Evolutionary conservation across 2,113 vertebrate species (phyloP), one percentile per base, ranked within the genome.

Genomic region (Peromyscus californicus): DNA sequence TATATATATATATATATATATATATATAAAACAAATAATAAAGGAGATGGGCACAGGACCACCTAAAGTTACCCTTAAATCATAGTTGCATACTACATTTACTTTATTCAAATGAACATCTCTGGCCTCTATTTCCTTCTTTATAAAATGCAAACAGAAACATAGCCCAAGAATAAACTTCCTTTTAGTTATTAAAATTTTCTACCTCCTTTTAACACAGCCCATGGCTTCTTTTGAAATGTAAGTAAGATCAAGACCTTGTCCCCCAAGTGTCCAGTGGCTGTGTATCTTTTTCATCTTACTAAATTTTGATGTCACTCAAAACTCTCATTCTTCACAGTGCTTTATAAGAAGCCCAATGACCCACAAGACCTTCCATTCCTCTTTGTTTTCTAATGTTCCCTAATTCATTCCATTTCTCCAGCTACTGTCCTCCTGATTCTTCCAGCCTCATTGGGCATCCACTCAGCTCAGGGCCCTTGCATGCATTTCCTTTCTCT

Each of bases 401-500:
- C 39, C 33, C 33, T 65, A 0, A 4, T 29, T 13, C 3, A 19
- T 31, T 13, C 8, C 4, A 3, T 5, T 57, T 48, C 26, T 59
- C 13, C 1, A 31, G 29, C 8, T 10, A 16, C 36, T 26, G 31
- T 26, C 4, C 63, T n/a, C 22, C 17, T 51, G 57, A 48, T 54
- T 0, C 63, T 91, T 29, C 74, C 39, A 31, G 51, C 39, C 67
- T 57, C 19, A 45, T 0, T 33, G 29, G n/a, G 22, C 6, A 89
- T 3, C n/a, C 2, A 51, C 1, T 24, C 0, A 7, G 5, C 39
- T 33, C 67, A 36, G 22, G 63, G 12, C 0, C 7, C 65, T 54
- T 69, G 67, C 4, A 33, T 1, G 6, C 1, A 36, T 67, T 82
- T 89, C 33, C 10, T 63, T 4, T 54, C 61, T n/a, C 16, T 36